Percentiles rank a stretch among this genome's conserved stretches.
phyloP scores from a whole-genome alignment of 2,113 vertebrate species.

The Chionomys nivalis region DNA sequence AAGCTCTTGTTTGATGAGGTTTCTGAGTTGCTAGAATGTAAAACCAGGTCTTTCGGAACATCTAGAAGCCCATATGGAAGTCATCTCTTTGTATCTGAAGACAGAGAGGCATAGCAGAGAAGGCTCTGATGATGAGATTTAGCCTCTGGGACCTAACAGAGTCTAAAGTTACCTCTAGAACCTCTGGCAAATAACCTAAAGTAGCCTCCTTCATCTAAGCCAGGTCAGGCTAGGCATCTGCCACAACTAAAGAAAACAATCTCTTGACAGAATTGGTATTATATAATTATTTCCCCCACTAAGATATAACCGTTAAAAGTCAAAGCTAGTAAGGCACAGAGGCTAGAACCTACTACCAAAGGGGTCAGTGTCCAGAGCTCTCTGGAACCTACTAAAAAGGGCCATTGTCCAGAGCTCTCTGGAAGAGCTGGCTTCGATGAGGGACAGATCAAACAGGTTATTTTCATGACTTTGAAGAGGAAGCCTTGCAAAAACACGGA shows the following conservation, averaged over 20 bases:
- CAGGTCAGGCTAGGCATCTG: not conserved
- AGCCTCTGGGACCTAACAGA: not conserved
- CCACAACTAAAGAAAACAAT: slow-evolving; percentile 35
- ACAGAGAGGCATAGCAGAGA: not conserved
- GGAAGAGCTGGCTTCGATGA: not conserved
- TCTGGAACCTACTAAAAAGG: not conserved
- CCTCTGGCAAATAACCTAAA: slow-evolving; percentile 10
- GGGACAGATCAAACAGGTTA: not conserved
- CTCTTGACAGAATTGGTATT: slow-evolving; percentile 29
- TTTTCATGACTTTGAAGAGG: not conserved
- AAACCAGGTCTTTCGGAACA: not conserved
- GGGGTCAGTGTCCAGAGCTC: not conserved
- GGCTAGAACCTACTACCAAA: not conserved
- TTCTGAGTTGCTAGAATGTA: not conserved
- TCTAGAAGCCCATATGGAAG: not conserved
- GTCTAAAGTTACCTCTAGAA: not conserved
- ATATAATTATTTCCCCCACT: not conserved
- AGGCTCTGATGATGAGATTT: not conserved
- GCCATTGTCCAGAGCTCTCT: not conserved
- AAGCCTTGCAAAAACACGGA: not conserved
- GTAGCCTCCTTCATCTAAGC: not conserved
- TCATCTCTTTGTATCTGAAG: not conserved
- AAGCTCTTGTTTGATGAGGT: not conserved
- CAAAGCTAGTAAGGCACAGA: not conserved
- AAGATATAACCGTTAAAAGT: slow-evolving; percentile 3